Conservation (phyloP, 1,140 invertebrate genomes). For the Ceratina japonica region DNA sequence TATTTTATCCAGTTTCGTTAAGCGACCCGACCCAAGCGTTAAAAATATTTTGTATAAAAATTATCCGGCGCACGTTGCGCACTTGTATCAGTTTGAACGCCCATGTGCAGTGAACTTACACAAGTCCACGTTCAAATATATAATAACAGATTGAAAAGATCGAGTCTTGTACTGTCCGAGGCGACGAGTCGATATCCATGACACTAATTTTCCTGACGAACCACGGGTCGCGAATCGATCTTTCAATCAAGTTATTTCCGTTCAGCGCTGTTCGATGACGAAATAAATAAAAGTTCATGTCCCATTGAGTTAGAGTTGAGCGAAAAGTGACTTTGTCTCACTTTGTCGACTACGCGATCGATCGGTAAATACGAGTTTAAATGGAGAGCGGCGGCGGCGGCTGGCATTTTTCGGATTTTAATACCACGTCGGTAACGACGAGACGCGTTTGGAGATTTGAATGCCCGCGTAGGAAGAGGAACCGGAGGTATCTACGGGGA, state of each 20-base stretch:
- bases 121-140: conserved; percentile 24
- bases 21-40: conserved; percentile 1
- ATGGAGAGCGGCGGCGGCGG: too few relatives aligned
- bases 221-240: background rate
- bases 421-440: background rate
- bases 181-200: conserved; percentile 10
- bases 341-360: too few relatives aligned
- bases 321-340: too few relatives aligned
- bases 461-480: conserved; percentile 8
- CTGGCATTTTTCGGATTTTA: too few relatives aligned
- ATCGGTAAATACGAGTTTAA: too few relatives aligned
- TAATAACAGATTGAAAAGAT: conserved; percentile 5
- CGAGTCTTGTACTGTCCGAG: conserved; percentile 2
- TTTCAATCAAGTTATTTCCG: conserved; percentile 18
- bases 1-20: conserved; percentile 41
- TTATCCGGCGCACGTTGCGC: conserved; percentile 2
- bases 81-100: conserved; percentile 27
- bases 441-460: conserved; percentile 24
- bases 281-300: background rate
- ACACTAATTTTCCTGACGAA: conserved; percentile 34
- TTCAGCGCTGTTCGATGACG: conserved; percentile 13
- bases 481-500: background rate
- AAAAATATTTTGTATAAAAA: conserved; percentile 48
- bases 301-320: too few relatives aligned
- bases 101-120: conserved; percentile 27